These are phyloP conservation scores for Cuniculus paca DNA, from an alignment of 2,797 vertebrate genomes.

Conservation along the genomic window DNA sequence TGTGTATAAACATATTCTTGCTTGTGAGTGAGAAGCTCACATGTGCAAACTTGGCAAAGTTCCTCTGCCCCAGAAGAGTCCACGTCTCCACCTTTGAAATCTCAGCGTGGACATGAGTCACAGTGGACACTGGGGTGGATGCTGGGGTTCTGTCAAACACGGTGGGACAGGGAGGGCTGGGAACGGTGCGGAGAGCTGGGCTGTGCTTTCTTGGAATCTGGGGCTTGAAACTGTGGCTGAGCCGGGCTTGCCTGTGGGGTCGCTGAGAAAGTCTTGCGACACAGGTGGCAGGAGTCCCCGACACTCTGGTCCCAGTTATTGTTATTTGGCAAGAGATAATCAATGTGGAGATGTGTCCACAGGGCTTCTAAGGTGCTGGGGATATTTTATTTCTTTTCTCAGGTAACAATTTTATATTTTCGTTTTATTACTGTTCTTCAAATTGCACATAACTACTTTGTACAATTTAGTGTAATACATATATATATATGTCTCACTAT, in stretches of 20 bases:
- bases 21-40: not conserved
- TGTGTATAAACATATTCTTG: not conserved
- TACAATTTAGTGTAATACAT: not conserved
- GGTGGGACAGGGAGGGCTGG: not conserved
- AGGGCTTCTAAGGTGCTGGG: not conserved
- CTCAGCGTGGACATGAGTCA: not conserved
- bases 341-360: not conserved
- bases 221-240: not conserved
- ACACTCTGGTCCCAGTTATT: not conserved
- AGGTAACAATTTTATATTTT: not conserved
- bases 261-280: too few species aligned
- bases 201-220: not conserved
- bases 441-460: not conserved
- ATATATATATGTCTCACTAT: not conserved
- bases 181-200: not conserved
- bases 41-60: not conserved
- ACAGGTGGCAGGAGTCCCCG: too few species aligned
- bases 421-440: not conserved
- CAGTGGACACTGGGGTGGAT: not conserved
- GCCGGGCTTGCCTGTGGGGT: not conserved
- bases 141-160: not conserved
- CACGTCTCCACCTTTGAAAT: not conserved
- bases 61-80: not conserved
- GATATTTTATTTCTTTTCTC: not conserved
- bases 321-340: not conserved